Percentiles rank a stretch among this genome's conserved stretches.
These are phyloP conservation scores for Regulus satrapa DNA, from an alignment of 2,113 vertebrate species.

Conservation along the genomic window DNA sequence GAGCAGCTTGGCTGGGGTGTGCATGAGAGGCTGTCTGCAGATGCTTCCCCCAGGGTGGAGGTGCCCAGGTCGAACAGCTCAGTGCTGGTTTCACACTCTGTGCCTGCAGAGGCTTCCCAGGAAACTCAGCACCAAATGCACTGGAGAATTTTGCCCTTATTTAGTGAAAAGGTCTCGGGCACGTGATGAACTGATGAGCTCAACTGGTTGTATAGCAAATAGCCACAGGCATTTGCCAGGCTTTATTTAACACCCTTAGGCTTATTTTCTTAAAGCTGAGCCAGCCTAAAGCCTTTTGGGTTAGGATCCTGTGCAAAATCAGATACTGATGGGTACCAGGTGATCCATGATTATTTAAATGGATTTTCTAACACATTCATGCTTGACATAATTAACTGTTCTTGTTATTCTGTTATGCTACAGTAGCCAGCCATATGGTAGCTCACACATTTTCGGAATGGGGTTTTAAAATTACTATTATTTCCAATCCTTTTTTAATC, in stretches of 20 bases:
- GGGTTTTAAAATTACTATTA: neutral
- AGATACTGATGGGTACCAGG: neutral
- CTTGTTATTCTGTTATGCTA: neutral
- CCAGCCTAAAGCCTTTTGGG: neutral
- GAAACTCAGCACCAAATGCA: neutral
- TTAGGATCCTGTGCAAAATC: neutral
- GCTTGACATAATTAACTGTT: neutral
- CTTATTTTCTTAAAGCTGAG: neutral
- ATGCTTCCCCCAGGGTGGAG: neutral
- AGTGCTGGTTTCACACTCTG: accelerated
- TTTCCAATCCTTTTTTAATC: neutral
- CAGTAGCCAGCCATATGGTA: neutral
- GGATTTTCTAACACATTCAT: neutral
- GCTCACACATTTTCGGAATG: neutral
- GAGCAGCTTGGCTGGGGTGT: neutral
- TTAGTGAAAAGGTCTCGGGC: neutral
- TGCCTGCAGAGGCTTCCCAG: neutral
- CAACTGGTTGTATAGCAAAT: neutral
- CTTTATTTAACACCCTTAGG: neutral
- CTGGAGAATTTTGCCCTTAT: neutral
- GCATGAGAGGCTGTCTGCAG: neutral
- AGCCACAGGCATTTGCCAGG: neutral
- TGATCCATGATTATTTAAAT: neutral
- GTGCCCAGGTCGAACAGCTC: neutral
- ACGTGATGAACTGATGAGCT: neutral